Conservation (phyloP, 2,888 invertebrate species). For the Laothoe populi region DNA sequence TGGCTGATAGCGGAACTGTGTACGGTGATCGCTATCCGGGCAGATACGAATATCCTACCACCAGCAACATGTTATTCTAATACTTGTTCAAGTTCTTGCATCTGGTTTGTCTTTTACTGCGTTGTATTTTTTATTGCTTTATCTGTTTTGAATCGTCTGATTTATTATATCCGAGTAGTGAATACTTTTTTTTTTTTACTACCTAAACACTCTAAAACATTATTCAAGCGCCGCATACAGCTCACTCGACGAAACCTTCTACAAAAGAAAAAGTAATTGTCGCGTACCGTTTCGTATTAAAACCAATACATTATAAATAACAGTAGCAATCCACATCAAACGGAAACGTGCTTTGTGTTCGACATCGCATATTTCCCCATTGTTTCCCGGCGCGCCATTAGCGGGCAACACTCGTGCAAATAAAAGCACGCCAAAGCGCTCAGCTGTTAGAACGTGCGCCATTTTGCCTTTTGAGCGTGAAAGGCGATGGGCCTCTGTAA, state of each 20-base stretch:
- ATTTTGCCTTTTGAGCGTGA: conserved; percentile 60
- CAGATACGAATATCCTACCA: too few species aligned
- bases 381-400: conserved; percentile 77
- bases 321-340: conserved; percentile 73
- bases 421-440: conserved; percentile 67
- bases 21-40: too few species aligned
- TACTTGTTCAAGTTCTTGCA: too few species aligned
- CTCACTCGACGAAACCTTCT: not conserved
- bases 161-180: too few species aligned
- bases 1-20: too few species aligned
- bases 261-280: conserved; percentile 19
- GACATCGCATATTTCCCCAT: conserved; percentile 68
- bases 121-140: too few species aligned
- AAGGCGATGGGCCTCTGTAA: conserved; percentile 49
- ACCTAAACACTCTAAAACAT: too few species aligned
- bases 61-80: too few species aligned
- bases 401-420: conserved; percentile 68
- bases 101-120: too few species aligned
- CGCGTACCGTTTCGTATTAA: conserved; percentile 22
- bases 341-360: conserved; percentile 71
- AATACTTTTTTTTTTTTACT: too few species aligned
- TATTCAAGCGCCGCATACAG: too few species aligned
- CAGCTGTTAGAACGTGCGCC: conserved; percentile 74
- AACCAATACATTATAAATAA: conserved; percentile 39
- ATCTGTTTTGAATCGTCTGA: too few species aligned